Percentiles rank a stretch among this genome's conserved stretches.
Evolutionary conservation across 2,888 invertebrate species (phyloP).

Genomic region (Geotrupes spiniger): DNA sequence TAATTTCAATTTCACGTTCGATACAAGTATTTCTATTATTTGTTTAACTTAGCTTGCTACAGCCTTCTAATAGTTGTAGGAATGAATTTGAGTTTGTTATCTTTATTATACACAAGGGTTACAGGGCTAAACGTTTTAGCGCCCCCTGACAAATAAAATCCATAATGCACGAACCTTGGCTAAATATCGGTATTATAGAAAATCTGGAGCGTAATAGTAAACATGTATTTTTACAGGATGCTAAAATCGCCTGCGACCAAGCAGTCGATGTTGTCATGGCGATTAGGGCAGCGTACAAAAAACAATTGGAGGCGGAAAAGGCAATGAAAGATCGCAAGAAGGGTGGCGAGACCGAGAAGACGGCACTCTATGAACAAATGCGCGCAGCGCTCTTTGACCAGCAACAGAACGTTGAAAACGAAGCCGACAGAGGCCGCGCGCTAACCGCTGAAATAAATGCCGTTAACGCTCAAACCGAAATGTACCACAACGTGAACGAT

Average conservation of each 20-base stretch:
- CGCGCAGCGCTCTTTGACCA: conserved; percentile 41
- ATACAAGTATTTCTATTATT: too few relatives aligned
- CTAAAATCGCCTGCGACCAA: conserved; percentile 33
- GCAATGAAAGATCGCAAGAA: conserved; percentile 35
- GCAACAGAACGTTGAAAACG: conserved; percentile 45
- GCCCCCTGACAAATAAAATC: too few relatives aligned
- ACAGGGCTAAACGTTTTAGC: too few relatives aligned
- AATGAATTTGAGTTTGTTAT: too few relatives aligned
- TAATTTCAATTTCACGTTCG: too few relatives aligned
- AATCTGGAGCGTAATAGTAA: too few relatives aligned
- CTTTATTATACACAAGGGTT: too few relatives aligned
- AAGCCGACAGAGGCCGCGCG: conserved; percentile 43
- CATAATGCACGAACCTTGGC: too few relatives aligned
- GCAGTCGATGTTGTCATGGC: conserved; percentile 34
- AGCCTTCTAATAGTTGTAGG: too few relatives aligned
- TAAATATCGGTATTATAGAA: too few relatives aligned
- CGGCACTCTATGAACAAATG: conserved; percentile 44
- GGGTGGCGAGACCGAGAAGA: conserved; percentile 36
- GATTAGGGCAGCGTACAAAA: conserved; percentile 38
- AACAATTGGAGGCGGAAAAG: conserved; percentile 25
- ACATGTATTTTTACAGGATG: conserved; percentile 34
- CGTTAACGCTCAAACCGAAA: conserved; percentile 41
- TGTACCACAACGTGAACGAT: conserved; percentile 42
- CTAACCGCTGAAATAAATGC: conserved; percentile 45
- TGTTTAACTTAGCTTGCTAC: too few relatives aligned